Evolutionary conservation across 1,140 invertebrate genomes (phyloP), one percentile per base, ranked within the genome.

Genomic region (Bombus confusus): DNA sequence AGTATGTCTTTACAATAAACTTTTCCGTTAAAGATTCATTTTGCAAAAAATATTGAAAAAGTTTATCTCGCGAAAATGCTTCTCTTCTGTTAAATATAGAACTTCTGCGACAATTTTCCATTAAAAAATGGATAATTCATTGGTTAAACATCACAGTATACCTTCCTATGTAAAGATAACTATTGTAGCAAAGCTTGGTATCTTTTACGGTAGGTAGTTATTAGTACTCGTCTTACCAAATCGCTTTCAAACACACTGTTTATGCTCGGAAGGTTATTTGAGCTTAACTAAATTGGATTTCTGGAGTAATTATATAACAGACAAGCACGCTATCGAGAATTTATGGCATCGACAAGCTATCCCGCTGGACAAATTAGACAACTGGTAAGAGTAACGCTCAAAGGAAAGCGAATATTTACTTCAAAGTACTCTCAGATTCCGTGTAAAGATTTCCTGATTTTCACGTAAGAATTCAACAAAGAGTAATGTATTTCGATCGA

Each of bases 281-380:
- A 83, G 66, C 69, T 64, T 83, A 83, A 47, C 81, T 83, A 83
- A 76, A 68, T 47, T 83, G 62, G 28, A 77, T 73, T 76, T 83
- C 81, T 77, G 62, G 62, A 76, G 73, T 83, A 76, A 83, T 76
- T 83, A 83, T 64, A 76, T 62, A n/a, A 76, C 57, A 25, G 25
- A 52, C 59, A 66, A 75, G 41, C 28, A 39, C 3, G 71, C 43
- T 52, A 66, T 43, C 13, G 39, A 74, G 52, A 87, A 83, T 83
- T 87, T 86, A 88, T 41, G 47, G 69, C 80, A 41, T 82, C 34
- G 47, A 37, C 68, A 47, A 77, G 71, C 47, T 52, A 62, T 31
- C n/a, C 31, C 31, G 34, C 34, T 39, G 39, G 39, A 34, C 64
- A 73, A 81, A 62, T 73, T 81, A 62, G 31, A 62, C 43, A 73